Evolutionary conservation across 2,113 vertebrate genomes (phyloP), one percentile per base, ranked within the genome.

Genomic region (Castor canadensis): DNA sequence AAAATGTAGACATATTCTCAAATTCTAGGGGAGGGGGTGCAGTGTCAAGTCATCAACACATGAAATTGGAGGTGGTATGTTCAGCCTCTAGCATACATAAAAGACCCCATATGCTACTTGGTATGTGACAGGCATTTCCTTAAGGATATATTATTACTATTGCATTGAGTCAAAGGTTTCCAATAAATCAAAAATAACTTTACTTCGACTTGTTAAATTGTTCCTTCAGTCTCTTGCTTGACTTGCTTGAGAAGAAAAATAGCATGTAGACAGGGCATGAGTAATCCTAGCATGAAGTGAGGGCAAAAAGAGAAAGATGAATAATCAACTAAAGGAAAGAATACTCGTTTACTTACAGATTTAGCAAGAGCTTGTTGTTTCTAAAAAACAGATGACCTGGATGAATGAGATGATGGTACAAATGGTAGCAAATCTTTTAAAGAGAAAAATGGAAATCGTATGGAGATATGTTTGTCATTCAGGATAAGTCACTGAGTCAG

Each of bases 211-310:
- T 76, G n/a, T 47, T 92, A 87, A 85, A 62, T 85, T 49, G 38
- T 40, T 84, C 58, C 71, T 80, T 73, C 80, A 30, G 64, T 80
- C 47, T 43, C 79, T 95, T 82, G 58, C 84, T 84, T 38, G 84
- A 60, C 35, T 95, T 89, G n/a, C 76, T 76, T 87, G 71, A 66
- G 82, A 90, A 95, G 60, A 93, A 93, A 80, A 87, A 94, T 89
- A 83, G 24, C 79, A 54, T 4, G 30, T 60, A 80, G 52, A 38
- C n/a, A 86, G 60, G 67, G 47, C 35, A 62, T 9, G 72, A 11
- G 6, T 45, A 76, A 66, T 72, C 76, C 45, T 54, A 79, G 58
- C 58, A 81, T 35, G 58, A 80, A 40, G n/a, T 6, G 13, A 84
- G 40, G 30, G n/a, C 8, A 92, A 69, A 87, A 22, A 5, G 3